Evolutionary conservation across 2,888 invertebrate species (phyloP).

Genomic region (Habrosyne pyritoides): DNA sequence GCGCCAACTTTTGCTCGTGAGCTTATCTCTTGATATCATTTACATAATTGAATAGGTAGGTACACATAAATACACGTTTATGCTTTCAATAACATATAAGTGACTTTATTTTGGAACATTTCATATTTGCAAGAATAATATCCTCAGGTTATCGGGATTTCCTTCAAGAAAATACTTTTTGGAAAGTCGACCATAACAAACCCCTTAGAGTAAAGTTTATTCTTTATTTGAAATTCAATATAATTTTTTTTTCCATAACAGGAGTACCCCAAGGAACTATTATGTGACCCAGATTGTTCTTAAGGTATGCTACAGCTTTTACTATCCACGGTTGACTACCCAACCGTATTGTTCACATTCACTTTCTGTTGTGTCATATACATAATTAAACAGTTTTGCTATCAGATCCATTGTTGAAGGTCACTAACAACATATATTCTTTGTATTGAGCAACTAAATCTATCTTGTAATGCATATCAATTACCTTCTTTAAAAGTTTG

Average conservation of each 20-base stretch:
- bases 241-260: background rate
- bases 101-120: too few relatives aligned
- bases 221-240: background rate
- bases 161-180: too few relatives aligned
- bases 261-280: background rate
- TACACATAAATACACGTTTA: background rate
- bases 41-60: background rate
- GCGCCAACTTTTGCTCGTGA: background rate
- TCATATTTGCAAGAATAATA: too few relatives aligned
- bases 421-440: background rate
- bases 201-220: background rate
- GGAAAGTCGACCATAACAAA: too few relatives aligned
- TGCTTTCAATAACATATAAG: background rate
- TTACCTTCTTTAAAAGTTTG: background rate
- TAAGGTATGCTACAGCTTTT: slow-evolving; percentile 14
- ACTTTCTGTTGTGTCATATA: slow-evolving; percentile 18
- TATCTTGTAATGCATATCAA: background rate
- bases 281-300: background rate
- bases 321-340: slow-evolving; percentile 23
- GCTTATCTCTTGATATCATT: background rate
- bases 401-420: slow-evolving; percentile 7
- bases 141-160: too few relatives aligned
- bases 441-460: background rate
- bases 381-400: slow-evolving; percentile 19
- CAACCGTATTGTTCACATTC: slow-evolving; percentile 23